Evolutionary conservation across 2,888 invertebrate genomes (phyloP), one percentile per base, ranked within the genome.

Genomic region (Pseudococcus jackbeardsleyi): DNA sequence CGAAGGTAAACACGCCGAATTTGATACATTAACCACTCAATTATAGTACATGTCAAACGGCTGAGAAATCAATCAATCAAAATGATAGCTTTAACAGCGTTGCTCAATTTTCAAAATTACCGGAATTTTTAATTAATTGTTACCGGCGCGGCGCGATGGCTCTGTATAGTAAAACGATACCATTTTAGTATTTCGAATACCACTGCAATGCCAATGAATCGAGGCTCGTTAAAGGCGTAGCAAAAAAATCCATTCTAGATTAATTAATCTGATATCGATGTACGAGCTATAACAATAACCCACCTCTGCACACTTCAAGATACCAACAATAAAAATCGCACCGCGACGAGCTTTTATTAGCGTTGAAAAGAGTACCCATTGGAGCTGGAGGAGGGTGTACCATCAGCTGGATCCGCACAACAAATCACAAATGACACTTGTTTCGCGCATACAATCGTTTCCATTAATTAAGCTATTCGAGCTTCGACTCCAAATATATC

Each of bases 21-120:
- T 86, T 64, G 86, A 86, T 86, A 86, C 86, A 64, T 84, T 64
- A 86, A 64, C 86, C 86, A 64, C 86, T 86, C 86, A 86, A 86
- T 86, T 86, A 86, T 64, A 42, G 86, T 64, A 64, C 33, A 50
- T 26, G 86, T 86, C 86, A 64, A 42, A 86, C 33, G 86, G n/a
- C 17, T 64, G 64, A 86, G 42, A 19, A 86, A 86, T 86, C 86
- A 64, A 86, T 86, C 86, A 86, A 86, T 86, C 86, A 86, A 42
- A 26, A 39, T 85, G 50, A 33, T 26, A 33, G 54, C 85, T 85
- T 50, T 50, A 54, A 85, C 42, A 64, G 39, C 86, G 86, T 64
- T 64, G 39, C 59, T 64, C 86, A 64, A 86, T 86, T 86, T 86
- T 86, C 86, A 22, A 59, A 86, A 86, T 86, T 68, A 86, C 50